phyloP scores from a whole-genome alignment of 2,888 invertebrate species.

The Pollenia amentaria region DNA sequence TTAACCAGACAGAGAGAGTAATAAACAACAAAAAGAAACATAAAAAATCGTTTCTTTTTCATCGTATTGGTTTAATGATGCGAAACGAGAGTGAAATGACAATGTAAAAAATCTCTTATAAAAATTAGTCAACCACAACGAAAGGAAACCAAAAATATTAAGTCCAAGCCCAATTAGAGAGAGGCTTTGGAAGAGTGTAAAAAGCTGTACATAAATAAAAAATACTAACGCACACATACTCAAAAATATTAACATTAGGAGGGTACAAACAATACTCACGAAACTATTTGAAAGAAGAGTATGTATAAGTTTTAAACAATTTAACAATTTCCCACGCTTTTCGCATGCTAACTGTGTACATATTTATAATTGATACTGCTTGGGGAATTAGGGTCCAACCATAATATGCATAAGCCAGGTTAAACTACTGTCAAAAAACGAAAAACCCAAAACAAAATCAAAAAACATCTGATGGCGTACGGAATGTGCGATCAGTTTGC shows the following conservation, averaged over 20 bases:
- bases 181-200: slow-evolving; percentile 15
- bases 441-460: no score
- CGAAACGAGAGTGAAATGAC: slow-evolving; percentile 25
- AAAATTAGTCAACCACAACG: neutral
- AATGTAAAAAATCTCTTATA: neutral
- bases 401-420: no score
- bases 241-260: neutral
- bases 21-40: neutral
- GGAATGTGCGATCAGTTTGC: no score
- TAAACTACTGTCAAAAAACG: no score
- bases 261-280: neutral
- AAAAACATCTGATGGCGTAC: no score
- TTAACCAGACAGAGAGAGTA: slow-evolving; percentile 13
- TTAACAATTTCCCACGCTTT: no score
- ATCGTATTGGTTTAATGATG: neutral
- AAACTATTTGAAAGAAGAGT: no score
- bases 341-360: no score
- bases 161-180: neutral
- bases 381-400: no score
- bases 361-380: no score
- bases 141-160: slow-evolving; percentile 1
- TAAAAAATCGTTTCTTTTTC: neutral
- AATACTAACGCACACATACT: neutral
- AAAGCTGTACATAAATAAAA: neutral
- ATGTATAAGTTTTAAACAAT: no score